Conservation (phyloP, 1,140 invertebrate genomes). For the Hyles euphorbiae region DNA sequence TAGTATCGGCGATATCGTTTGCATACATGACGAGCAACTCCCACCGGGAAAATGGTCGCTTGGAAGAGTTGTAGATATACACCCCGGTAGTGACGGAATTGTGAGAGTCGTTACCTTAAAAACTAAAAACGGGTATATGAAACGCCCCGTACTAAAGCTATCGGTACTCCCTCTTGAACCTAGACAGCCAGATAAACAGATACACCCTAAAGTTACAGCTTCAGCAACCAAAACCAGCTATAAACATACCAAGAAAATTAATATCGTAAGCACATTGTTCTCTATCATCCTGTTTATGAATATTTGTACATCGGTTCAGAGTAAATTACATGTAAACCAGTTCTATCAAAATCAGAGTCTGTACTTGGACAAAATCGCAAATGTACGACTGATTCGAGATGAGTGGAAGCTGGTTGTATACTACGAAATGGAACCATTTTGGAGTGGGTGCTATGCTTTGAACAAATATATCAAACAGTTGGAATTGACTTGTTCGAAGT, state of each 20-base stretch:
- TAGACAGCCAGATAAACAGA: background rate
- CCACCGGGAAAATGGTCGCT: conserved; percentile 8
- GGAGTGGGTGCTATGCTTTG: conserved; percentile 8
- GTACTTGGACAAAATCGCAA: conserved; percentile 16
- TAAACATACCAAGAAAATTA: background rate
- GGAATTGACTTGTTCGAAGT: conserved; percentile 4
- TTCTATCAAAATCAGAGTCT: conserved; percentile 9
- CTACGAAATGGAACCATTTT: conserved; percentile 17
- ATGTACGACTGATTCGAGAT: conserved; percentile 8
- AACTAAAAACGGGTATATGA: conserved; percentile 9
- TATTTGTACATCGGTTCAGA: background rate
- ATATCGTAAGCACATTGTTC: background rate
- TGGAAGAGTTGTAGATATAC: conserved; percentile 4
- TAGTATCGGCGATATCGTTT: background rate
- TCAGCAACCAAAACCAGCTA: background rate
- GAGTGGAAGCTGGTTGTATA: conserved; percentile 19
- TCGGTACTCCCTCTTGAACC: conserved; percentile 1
- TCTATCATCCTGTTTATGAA: background rate
- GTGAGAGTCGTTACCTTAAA: conserved; percentile 2
- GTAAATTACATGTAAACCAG: background rate
- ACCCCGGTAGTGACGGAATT: conserved; percentile 3
- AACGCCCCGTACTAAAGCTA: conserved; percentile 7
- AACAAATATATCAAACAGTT: conserved; percentile 13
- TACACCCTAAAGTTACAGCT: background rate
- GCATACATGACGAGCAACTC: background rate